A percentile compares a stretch with the other conserved stretches of the same genome.
Evolutionary conservation across 2,888 invertebrate species (phyloP).

Genomic region (Linyphia triangularis): DNA sequence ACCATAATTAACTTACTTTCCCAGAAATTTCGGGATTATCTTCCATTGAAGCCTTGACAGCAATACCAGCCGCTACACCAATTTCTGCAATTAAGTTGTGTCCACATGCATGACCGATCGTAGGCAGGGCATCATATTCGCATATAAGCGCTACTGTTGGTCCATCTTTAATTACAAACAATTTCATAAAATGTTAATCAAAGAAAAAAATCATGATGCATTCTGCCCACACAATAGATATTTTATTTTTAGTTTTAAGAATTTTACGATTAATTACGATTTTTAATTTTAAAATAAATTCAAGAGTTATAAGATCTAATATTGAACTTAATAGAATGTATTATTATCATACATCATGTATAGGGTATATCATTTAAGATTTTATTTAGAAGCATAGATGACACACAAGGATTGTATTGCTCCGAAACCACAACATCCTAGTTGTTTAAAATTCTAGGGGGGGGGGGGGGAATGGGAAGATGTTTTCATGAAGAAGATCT

Average conservation of each 20-base stretch:
- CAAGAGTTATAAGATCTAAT: background rate
- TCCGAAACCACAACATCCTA: too few relatives aligned
- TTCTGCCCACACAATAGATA: background rate
- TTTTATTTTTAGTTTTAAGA: background rate
- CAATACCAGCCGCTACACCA: slow-evolving; percentile 79
- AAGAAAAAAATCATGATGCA: background rate
- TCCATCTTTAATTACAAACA: slow-evolving; percentile 18
- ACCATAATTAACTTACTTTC: slow-evolving; percentile 24
- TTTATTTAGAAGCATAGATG: too few relatives aligned
- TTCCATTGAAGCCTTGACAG: slow-evolving; percentile 65
- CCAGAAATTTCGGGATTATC: slow-evolving; percentile 44
- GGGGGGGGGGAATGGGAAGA: too few relatives aligned
- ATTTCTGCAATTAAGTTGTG: slow-evolving; percentile 80
- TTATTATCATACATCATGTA: too few relatives aligned
- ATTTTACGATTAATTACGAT: background rate
- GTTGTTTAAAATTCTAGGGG: too few relatives aligned
- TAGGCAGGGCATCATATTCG: slow-evolving; percentile 80
- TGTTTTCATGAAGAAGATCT: too few relatives aligned
- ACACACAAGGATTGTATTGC: too few relatives aligned
- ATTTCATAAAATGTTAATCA: too few relatives aligned
- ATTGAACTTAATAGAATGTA: too few relatives aligned
- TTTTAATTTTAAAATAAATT: background rate
- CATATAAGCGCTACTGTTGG: slow-evolving; percentile 79
- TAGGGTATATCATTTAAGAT: too few relatives aligned
- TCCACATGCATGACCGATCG: slow-evolving; percentile 80